phyloP scores from a whole-genome alignment of 1,140 invertebrate species.

The Sycobia sp. region DNA sequence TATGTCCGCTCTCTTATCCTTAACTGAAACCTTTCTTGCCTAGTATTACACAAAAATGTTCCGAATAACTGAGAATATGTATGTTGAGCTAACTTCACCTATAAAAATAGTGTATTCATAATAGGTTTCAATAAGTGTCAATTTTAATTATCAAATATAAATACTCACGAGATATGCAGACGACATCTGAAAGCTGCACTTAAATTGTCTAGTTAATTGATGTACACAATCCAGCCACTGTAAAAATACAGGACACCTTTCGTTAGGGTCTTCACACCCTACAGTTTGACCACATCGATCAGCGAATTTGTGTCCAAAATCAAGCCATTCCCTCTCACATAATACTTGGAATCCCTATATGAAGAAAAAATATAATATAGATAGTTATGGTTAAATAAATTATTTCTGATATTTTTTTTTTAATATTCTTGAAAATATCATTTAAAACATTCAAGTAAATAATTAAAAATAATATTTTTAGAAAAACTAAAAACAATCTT shows the following conservation, averaged over 20 bases:
- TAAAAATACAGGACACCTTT: slow-evolving; percentile 94
- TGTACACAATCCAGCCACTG: slow-evolving; percentile 98
- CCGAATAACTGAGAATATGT: slow-evolving; percentile 95
- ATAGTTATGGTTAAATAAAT: background rate
- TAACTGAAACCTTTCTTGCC: slow-evolving; percentile 73
- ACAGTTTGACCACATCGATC: slow-evolving; percentile 89
- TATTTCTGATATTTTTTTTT: background rate
- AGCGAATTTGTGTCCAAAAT: slow-evolving; percentile 96
- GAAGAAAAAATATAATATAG: slow-evolving; percentile 25
- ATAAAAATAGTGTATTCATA: slow-evolving; percentile 44
- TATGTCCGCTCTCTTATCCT: slow-evolving; percentile 76
- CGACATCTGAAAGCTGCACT: slow-evolving; percentile 94
- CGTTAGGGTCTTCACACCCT: slow-evolving; percentile 83
- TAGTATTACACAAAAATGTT: slow-evolving; percentile 93
- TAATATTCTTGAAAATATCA: background rate
- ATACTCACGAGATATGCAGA: slow-evolving; percentile 83
- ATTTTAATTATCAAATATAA: background rate
- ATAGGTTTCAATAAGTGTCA: too few relatives aligned
- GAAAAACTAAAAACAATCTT: too few relatives aligned
- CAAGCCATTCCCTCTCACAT: slow-evolving; percentile 93
- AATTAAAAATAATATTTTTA: too few relatives aligned
- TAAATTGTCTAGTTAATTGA: slow-evolving; percentile 88
- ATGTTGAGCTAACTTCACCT: slow-evolving; percentile 95
- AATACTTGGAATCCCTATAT: slow-evolving; percentile 87
- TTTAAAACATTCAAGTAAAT: background rate